phyloP scores from a whole-genome alignment of 1,140 invertebrate species.

The Wiebesia pumilae region DNA sequence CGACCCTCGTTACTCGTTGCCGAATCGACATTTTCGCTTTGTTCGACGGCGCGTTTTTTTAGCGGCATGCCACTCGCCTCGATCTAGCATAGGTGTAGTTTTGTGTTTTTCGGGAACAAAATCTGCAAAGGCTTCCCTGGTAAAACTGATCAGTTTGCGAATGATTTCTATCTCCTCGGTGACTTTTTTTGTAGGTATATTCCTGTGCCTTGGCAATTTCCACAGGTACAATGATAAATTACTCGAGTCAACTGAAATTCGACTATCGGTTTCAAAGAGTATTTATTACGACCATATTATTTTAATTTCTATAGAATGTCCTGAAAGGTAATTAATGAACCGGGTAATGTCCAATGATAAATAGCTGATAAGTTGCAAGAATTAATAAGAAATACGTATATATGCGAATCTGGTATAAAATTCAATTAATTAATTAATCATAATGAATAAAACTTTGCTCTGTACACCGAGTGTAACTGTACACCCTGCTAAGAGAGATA shows the following conservation, averaged over 20 bases:
- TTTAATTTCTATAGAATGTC: not conserved
- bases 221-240: not conserved
- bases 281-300: not conserved
- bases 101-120: not conserved
- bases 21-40: constrained; percentile 26
- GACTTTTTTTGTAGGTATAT: not conserved
- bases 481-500: too few species aligned
- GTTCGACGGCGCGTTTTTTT: not conserved
- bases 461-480: too few species aligned
- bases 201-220: not conserved
- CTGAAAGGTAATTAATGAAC: not conserved
- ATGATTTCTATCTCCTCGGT: not conserved
- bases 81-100: not conserved
- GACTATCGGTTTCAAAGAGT: not conserved
- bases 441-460: too few species aligned
- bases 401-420: too few species aligned
- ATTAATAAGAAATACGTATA: not conserved
- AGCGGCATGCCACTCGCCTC: not conserved
- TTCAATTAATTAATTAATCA: not conserved
- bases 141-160: not conserved
- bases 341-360: not conserved
- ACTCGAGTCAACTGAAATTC: not conserved
- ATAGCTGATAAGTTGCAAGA: not conserved
- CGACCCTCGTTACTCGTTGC: constrained; percentile 11
- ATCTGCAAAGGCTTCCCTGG: not conserved